A percentile compares a stretch with the other conserved stretches of the same genome.
These are phyloP conservation scores for Apamea monoglypha DNA, from an alignment of 2,888 invertebrate species.

Conservation along the genomic window DNA sequence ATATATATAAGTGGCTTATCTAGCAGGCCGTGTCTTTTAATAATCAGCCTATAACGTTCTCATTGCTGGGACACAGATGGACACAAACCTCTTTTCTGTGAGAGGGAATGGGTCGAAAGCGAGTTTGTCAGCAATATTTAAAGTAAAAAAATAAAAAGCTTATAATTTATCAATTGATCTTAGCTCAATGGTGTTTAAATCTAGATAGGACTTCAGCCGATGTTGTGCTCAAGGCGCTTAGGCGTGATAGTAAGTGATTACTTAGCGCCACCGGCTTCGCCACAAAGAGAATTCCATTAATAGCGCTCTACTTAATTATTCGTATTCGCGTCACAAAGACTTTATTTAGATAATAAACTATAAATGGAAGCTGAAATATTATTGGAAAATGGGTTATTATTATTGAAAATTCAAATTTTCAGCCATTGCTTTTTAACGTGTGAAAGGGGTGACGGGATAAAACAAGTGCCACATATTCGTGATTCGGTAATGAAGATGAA, in stretches of 20 bases:
- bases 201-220: background rate
- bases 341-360: too few relatives aligned
- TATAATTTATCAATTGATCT: background rate
- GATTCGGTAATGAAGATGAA: background rate
- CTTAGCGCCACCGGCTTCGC: background rate
- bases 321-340: background rate
- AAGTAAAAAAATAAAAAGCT: background rate
- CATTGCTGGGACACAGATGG: background rate
- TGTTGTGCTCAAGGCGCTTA: background rate
- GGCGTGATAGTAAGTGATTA: background rate
- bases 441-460: background rate
- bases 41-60: too few relatives aligned
- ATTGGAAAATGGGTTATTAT: background rate
- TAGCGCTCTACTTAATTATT: background rate
- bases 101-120: background rate
- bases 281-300: slow-evolving; percentile 15
- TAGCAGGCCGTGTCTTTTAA: background rate
- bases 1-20: background rate
- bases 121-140: background rate
- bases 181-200: background rate
- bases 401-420: background rate
- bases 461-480: too few relatives aligned
- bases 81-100: background rate
- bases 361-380: background rate
- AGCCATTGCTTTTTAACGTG: background rate